Base-by-base conservation (phyloP, 2,113 vertebrate species). In the Mustela nigripes region DNA sequence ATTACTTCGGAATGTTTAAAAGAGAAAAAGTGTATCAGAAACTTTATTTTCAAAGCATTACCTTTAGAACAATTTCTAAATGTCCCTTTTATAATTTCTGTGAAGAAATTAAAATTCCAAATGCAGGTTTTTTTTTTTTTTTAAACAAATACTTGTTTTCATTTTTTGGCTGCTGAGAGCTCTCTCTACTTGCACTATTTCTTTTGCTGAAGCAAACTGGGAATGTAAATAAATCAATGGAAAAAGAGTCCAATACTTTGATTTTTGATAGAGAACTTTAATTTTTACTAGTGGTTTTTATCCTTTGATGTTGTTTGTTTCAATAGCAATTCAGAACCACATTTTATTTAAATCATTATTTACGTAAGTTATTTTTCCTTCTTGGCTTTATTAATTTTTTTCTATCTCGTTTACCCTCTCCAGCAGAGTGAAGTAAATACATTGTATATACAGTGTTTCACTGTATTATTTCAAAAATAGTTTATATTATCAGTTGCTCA, bases 261-360 rank as follows among this genome's bases (percentile, higher is more conserved):
- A 97, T 98, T 98, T 98, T 98, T 98, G 79, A 96, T 98, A 97
- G 97, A 95, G 97, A 97, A 93, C 96, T 98, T 71, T 97, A 96
- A 97, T 98, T 98, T 98, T 98, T 97, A 95, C 97, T 93, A 97
- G 89, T 97, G 90, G 76, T 95, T 98, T 98, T 97, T 98, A 98
- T 98, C 96, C 95, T 97, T 95, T 88, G 86, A 71, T 97, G 96
- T 96, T 96, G 98, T 98, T 98, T 98, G 94, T 98, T 97, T 98
- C 96, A 97, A 98, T 97, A 98, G 48, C 28, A 86, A 71, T 97
- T 97, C 97, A 94, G 95, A 98, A 97, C 93, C 98, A 98, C 94
- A 92, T 98, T 94, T 98, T 97, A 96, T 98, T 96, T 97, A 97
- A 71, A 62, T 97, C 97, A 97, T 96, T 98, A 92, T 98, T 98